These are phyloP conservation scores for Acanthosepion pharaonis DNA, from an alignment of 2,888 invertebrate species.

Conservation along the genomic window DNA sequence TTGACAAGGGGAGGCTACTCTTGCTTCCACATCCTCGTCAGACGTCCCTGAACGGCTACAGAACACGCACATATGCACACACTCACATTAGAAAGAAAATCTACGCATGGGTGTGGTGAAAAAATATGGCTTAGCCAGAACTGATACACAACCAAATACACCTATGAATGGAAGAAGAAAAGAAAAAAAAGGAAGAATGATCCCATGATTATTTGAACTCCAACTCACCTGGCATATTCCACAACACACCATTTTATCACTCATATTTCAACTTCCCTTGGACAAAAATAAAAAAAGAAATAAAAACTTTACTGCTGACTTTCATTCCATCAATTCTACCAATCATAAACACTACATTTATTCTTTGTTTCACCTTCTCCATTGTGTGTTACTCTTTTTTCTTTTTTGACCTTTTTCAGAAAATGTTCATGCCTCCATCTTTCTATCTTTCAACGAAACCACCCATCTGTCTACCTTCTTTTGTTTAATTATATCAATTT, in stretches of 20 bases:
- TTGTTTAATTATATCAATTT: too few relatives aligned
- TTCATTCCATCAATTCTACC: conserved; percentile 47
- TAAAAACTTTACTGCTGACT: conserved; percentile 33
- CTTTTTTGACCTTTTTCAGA: background rate
- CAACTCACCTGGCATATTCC: background rate
- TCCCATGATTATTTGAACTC: background rate
- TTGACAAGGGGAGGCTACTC: conserved; percentile 8
- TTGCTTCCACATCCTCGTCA: background rate
- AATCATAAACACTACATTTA: conserved; percentile 48
- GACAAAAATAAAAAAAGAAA: background rate
- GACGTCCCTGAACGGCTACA: background rate
- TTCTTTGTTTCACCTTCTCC: background rate
- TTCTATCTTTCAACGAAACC: too few relatives aligned
- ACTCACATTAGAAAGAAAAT: background rate
- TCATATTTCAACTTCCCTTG: background rate
- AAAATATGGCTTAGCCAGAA: background rate
- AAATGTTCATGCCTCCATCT: background rate
- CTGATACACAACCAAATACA: background rate
- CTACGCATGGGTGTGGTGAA: background rate
- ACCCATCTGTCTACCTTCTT: too few relatives aligned
- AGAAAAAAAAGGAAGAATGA: too few relatives aligned
- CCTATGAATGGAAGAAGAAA: background rate
- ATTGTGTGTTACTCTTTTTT: background rate
- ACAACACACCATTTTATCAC: background rate
- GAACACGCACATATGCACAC: background rate